Evolutionary conservation across 2,113 vertebrate species (phyloP).

Genomic region (Gallinago media): DNA sequence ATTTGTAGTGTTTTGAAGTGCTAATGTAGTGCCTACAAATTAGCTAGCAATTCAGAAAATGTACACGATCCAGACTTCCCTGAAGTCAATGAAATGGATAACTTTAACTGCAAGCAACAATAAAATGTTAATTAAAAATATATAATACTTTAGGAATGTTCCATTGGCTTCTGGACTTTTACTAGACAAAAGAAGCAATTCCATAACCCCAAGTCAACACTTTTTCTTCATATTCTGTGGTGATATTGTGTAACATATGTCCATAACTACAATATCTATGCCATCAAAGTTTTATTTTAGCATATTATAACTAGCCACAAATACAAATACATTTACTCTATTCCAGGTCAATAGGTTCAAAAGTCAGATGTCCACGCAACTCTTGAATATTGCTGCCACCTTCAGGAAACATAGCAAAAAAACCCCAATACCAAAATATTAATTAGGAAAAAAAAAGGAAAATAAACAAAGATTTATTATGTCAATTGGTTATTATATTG

Average conservation of each 20-base stretch:
- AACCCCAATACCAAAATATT: not conserved
- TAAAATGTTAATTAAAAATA: not conserved
- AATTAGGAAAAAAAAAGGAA: not conserved
- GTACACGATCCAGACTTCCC: not conserved
- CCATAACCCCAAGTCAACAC: not conserved
- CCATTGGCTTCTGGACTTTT: not conserved
- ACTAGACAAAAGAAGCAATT: not conserved
- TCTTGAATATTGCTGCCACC: constrained; percentile 64
- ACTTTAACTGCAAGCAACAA: not conserved
- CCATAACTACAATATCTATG: not conserved
- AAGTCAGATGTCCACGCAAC: not conserved
- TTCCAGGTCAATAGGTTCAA: not conserved
- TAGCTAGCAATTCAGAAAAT: not conserved
- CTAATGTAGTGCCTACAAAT: not conserved
- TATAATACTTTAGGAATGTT: not conserved
- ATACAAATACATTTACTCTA: not conserved
- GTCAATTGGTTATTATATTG: not conserved
- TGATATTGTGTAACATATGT: not conserved
- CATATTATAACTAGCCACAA: not conserved
- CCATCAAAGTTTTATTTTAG: not conserved
- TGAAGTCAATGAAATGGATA: not conserved
- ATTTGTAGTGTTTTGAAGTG: not conserved
- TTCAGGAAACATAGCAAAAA: constrained; percentile 26
- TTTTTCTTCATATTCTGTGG: not conserved
- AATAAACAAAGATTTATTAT: not conserved